A percentile compares a stretch with the other conserved stretches of the same genome.
Conservation (phyloP, 1,140 invertebrate genomes). For the Drosophila orosa region DNA sequence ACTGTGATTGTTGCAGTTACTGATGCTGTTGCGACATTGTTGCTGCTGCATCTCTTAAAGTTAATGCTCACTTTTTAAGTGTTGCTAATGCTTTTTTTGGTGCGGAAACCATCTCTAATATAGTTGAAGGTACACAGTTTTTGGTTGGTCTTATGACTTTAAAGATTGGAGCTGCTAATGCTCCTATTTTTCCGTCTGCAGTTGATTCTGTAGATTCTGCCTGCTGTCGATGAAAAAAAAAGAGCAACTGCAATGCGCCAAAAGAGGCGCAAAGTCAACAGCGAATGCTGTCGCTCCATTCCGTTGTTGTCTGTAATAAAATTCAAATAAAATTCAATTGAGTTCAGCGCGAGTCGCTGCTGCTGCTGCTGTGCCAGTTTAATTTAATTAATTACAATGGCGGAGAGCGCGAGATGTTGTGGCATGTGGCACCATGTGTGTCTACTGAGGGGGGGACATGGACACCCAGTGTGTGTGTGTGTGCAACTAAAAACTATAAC, state of each 20-base stretch:
- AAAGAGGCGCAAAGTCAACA: slow-evolving; percentile 39
- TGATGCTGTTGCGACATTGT: neutral
- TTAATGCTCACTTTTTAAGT: neutral
- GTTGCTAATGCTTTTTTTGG: neutral
- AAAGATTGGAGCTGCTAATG: neutral
- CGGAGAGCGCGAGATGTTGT: slow-evolving; percentile 16
- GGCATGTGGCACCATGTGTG: slow-evolving; percentile 19
- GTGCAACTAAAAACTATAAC: slow-evolving; percentile 1
- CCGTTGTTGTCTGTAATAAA: slow-evolving; percentile 68
- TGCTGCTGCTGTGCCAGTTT: slow-evolving; percentile 56
- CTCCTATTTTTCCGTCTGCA: neutral
- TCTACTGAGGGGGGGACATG: neutral
- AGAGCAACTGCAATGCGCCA: slow-evolving; percentile 49
- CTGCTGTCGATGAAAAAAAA: slow-evolving; percentile 8
- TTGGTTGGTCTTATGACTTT: neutral
- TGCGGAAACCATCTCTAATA: neutral
- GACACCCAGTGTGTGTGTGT: slow-evolving; percentile 8
- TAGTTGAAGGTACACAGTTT: neutral
- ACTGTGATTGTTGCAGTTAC: neutral
- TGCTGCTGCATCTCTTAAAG: no score
- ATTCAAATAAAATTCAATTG: slow-evolving; percentile 83
- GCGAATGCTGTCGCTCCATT: slow-evolving; percentile 2
- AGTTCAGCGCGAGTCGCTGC: slow-evolving; percentile 69
- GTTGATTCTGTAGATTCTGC: neutral
- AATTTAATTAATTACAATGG: slow-evolving; percentile 79